Evolutionary conservation across 2,113 vertebrate genomes (phyloP), one percentile per base, ranked within the genome.

Genomic region (Tyto alba): DNA sequence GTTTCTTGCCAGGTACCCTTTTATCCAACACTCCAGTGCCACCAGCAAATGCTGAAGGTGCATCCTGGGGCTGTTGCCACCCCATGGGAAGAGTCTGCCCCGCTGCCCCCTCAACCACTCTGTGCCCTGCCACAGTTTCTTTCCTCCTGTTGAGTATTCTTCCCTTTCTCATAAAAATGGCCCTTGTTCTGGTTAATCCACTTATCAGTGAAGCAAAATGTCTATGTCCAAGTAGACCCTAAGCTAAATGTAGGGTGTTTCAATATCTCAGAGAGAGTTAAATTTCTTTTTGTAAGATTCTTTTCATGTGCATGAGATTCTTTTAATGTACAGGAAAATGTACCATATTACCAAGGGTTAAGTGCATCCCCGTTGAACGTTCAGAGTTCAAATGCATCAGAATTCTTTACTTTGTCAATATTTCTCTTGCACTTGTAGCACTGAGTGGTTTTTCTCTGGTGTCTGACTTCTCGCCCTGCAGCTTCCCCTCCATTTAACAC

Each of bases 361-460:
- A 94, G 26, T 6, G 13, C 26, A 53, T 66, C 43, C 62, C 7
- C 8, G 4, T 47, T 57, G 89, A 95, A 57, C 45, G 27, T 75
- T 87, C 32, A 34, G 80, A 64, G 62, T 94, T 93, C 84, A 89
- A 92, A 91, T 15, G 14, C 80, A 50, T 85, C 84, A 62, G 77
- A 56, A 53, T 73, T 86, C 79, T 93, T 86, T 77, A 67, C 72
- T 80, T 84, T 89, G 86, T 92, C 93, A 90, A 91, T 96, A 90
- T 93, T 92, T 92, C 20, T 6, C 48, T 92, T 92, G 64, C 83
- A 79, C 81, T 93, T 12, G 7, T 81, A 45, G 59, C 72, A 85
- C 5, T 84, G 89, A 97, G 56, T 66, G 80, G 80, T 89, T 96
- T 96, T 77, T 90, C 45, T 66, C 79, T 73, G 21, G 6, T 88